These are phyloP conservation scores for Loris lydekkerianus DNA, from an alignment of 2,797 vertebrate genomes.

Conservation along the genomic window DNA sequence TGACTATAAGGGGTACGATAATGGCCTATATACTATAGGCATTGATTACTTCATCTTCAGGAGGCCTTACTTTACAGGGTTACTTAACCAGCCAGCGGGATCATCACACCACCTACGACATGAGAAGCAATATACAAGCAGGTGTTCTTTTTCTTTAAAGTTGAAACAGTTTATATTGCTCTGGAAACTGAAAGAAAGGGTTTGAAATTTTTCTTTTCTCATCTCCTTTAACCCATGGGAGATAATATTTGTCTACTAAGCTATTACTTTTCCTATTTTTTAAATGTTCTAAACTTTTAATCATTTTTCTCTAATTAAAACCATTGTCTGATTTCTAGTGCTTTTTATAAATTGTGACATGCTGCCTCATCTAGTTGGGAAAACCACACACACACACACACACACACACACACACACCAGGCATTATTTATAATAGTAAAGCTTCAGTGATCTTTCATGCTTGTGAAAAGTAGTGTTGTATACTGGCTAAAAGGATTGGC, in stretches of 20 bases:
- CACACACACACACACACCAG: background rate
- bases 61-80: background rate
- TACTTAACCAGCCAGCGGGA: background rate
- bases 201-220: constrained; percentile 53
- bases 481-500: background rate
- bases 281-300: background rate
- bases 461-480: background rate
- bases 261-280: background rate
- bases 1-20: background rate
- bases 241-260: background rate
- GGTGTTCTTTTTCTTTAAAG: constrained; percentile 54
- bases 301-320: constrained; percentile 64
- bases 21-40: background rate
- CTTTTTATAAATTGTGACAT: background rate
- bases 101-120: background rate
- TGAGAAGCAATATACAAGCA: constrained; percentile 48
- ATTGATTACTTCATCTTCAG: constrained; percentile 38
- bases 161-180: constrained; percentile 12
- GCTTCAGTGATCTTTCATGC: background rate
- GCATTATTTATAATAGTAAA: constrained; percentile 43
- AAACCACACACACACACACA: background rate
- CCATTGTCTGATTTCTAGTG: background rate
- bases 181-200: background rate
- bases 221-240: constrained; percentile 24
- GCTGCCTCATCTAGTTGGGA: background rate